Evolutionary conservation across 1,140 invertebrate genomes (phyloP).

Genomic region (Charaxes varanes): DNA sequence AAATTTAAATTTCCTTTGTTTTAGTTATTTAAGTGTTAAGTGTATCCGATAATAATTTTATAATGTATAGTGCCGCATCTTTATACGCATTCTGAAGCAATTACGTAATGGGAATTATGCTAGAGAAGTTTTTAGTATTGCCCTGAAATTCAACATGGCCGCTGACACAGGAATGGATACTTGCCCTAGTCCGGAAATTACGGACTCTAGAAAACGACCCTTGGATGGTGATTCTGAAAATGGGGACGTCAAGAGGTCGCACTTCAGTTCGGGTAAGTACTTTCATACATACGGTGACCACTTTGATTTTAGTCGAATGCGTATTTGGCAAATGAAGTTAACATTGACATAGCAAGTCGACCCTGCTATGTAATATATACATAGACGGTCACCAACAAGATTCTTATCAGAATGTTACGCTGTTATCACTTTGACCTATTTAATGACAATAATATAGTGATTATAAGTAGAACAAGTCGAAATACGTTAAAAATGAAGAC

Average conservation of each 20-base stretch:
- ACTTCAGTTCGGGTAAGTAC: slow-evolving; percentile 88
- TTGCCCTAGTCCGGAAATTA: slow-evolving; percentile 86
- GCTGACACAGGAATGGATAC: slow-evolving; percentile 88
- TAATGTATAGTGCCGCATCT: slow-evolving; percentile 63
- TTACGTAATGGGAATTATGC: slow-evolving; percentile 72
- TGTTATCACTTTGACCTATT: slow-evolving; percentile 67
- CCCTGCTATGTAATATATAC: slow-evolving; percentile 41
- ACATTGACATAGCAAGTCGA: slow-evolving; percentile 62
- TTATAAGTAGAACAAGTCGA: slow-evolving; percentile 29
- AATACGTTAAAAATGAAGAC: slow-evolving; percentile 26
- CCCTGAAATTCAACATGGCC: slow-evolving; percentile 81
- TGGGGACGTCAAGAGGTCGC: slow-evolving; percentile 90
- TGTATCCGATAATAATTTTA: slow-evolving; percentile 52
- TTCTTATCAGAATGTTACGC: slow-evolving; percentile 60
- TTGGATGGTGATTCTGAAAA: slow-evolving; percentile 90
- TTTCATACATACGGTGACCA: slow-evolving; percentile 27
- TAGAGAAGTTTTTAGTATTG: slow-evolving; percentile 71
- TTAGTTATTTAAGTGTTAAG: slow-evolving; percentile 68
- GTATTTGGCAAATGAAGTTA: slow-evolving; percentile 62
- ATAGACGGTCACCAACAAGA: slow-evolving; percentile 47
- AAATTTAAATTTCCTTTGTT: slow-evolving; percentile 48
- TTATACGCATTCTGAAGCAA: slow-evolving; percentile 62
- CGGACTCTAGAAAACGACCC: slow-evolving; percentile 89
- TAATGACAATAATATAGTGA: slow-evolving; percentile 41
- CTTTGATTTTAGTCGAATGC: slow-evolving; percentile 49